Evolutionary conservation across 2,113 vertebrate genomes (phyloP), one percentile per base, ranked within the genome.

Genomic region (Psilopogon haemacephalus): DNA sequence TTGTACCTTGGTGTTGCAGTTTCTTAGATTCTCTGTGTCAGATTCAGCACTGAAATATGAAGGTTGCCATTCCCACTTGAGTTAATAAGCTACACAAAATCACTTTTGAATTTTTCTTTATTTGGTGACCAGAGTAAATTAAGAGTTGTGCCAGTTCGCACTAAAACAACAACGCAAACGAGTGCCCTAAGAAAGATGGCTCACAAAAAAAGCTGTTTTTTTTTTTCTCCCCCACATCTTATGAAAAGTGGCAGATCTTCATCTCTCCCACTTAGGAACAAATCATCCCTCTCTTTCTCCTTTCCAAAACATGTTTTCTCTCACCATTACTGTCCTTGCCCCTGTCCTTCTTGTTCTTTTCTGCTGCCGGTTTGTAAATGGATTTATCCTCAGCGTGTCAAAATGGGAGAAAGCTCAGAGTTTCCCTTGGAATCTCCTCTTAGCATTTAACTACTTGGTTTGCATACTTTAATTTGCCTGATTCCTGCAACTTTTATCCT

Each of bases 401-500:
- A 85, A 91, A 65, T 7, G 7, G 33, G 8, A 68, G 50, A 63
- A 72, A 87, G 16, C 73, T 62, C 40, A 9, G 13, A 13, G 26
- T 38, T 89, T 73, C 48, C 72, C 92, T 92, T 90, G 52, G 83
- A 76, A 96, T 91, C 91, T 92, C 79, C 44, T 54, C 69, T 67
- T 38, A 15, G 3, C n/a, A 79, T 91, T 60, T 82, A 93, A 35
- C 80, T 50, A 2, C 44, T 68, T 37, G 44, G 5, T 56, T 89
- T 65, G 37, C 83, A 77, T 70, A 63, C 88, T 96, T 93, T 96
- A 97, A 96, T 97, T 96, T 78, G 26, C 64, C 30, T 2, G 23
- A 96, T 96, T 86, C 93, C 89, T 95, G 76, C 63, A 58, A 86
- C 73, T 92, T 87, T 87, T 84, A 76, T 44, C 91, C 94, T 95